Conservation (phyloP, 1,140 invertebrate species). For the Doryteuthis pealeii region DNA sequence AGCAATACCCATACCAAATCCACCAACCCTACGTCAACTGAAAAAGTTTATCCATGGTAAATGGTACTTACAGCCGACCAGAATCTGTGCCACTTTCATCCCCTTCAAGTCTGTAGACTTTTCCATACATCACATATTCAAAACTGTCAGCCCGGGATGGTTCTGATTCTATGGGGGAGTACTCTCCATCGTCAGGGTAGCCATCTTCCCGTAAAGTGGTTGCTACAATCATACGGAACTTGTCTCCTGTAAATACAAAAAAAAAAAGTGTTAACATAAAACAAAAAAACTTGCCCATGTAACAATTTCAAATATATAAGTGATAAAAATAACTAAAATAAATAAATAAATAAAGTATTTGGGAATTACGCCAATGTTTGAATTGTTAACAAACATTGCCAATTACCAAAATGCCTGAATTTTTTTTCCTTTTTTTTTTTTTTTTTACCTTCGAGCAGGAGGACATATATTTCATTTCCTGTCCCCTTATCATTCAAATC, state of each 20-base stretch:
- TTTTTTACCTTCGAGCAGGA: too few relatives aligned
- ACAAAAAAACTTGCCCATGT: too few relatives aligned
- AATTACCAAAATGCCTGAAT: too few relatives aligned
- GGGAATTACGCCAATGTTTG: too few relatives aligned
- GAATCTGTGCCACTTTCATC: conserved; percentile 90
- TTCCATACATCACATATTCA: conserved; percentile 99
- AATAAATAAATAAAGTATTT: too few relatives aligned
- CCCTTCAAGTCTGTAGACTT: conserved; percentile 96
- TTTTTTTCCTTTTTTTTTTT: too few relatives aligned
- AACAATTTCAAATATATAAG: neutral
- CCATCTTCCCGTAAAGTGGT: conserved; percentile 95
- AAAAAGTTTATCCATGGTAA: too few relatives aligned
- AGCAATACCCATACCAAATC: too few relatives aligned
- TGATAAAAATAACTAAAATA: neutral
- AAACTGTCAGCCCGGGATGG: conserved; percentile 85
- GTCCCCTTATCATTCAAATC: too few relatives aligned
- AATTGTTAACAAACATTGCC: too few relatives aligned
- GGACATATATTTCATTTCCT: too few relatives aligned
- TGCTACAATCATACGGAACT: conserved; percentile 91
- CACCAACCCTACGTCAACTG: too few relatives aligned
- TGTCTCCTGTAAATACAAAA: conserved; percentile 68
- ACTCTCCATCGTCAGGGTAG: conserved; percentile 91
- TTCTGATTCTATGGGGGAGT: conserved; percentile 79
- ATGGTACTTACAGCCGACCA: conserved; percentile 74
- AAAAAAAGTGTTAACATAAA: neutral